Evolutionary conservation across 2,888 invertebrate species (phyloP).

Genomic region (Drosophila mayaguana): DNA sequence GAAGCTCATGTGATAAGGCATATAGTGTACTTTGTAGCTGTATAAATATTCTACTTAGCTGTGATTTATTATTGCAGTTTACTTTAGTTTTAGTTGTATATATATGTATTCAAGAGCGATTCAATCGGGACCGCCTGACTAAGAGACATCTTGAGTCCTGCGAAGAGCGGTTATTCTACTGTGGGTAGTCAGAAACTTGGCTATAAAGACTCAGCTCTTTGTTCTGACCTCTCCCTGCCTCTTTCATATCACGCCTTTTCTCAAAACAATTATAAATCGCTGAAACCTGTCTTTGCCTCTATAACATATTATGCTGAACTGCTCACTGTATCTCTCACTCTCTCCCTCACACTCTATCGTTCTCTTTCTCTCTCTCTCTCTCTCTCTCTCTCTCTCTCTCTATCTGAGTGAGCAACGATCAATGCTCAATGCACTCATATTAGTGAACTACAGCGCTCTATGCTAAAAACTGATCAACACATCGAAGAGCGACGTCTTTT

Average conservation of each 20-base stretch:
- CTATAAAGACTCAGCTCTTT: neutral
- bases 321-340: no score
- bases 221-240: no score
- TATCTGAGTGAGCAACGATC: no score
- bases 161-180: neutral
- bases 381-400: no score
- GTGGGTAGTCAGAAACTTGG: neutral
- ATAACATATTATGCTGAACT: no score
- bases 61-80: neutral
- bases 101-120: neutral
- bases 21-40: neutral
- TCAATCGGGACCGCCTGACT: neutral
- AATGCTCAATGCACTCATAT: neutral
- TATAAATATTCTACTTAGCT: neutral
- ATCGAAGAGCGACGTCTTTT: neutral
- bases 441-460: neutral
- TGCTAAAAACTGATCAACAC: neutral
- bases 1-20: neutral
- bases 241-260: no score
- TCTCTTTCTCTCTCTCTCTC: neutral
- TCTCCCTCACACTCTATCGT: no score
- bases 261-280: no score
- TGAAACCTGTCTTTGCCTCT: no score
- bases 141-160: no score
- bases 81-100: neutral